These are phyloP conservation scores for Tribolium madens DNA, from an alignment of 1,140 invertebrate genomes.

Conservation along the genomic window DNA sequence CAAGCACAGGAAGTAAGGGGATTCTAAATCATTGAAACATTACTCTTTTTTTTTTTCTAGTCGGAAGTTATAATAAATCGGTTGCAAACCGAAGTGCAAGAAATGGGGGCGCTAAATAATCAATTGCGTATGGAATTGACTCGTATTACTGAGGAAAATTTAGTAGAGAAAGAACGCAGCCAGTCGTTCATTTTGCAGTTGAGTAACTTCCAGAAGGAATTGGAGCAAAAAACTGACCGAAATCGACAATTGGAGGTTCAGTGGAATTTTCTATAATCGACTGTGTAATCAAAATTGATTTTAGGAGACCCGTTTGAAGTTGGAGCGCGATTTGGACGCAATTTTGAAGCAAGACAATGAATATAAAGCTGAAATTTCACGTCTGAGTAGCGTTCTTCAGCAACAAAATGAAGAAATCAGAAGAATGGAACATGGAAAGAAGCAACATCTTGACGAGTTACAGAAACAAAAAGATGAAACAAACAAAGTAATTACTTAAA, in stretches of 20 bases:
- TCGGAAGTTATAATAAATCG: slow-evolving; percentile 48
- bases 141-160: slow-evolving; percentile 66
- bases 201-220: slow-evolving; percentile 55
- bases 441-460: slow-evolving; percentile 59
- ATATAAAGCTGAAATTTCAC: slow-evolving; percentile 51
- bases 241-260: slow-evolving; percentile 73
- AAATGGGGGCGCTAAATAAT: slow-evolving; percentile 67
- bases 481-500: slow-evolving; percentile 53
- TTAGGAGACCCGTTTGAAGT: slow-evolving; percentile 65
- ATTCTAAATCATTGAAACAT: too few species aligned
- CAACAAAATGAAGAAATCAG: slow-evolving; percentile 61
- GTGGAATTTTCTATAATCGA: too few species aligned
- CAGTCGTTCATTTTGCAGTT: slow-evolving; percentile 63
- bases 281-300: slow-evolving; percentile 29
- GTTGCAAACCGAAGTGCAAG: slow-evolving; percentile 69
- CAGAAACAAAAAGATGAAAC: slow-evolving; percentile 61
- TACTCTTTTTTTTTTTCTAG: too few species aligned
- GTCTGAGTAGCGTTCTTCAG: slow-evolving; percentile 62
- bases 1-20: slow-evolving; percentile 59
- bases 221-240: slow-evolving; percentile 68
- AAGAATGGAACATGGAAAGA: slow-evolving; percentile 55
- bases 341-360: slow-evolving; percentile 59
- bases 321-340: slow-evolving; percentile 69
- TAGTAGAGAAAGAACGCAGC: slow-evolving; percentile 65
- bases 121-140: slow-evolving; percentile 67